These are phyloP conservation scores for Drosophila recens DNA, from an alignment of 2,888 invertebrate genomes.

Conservation along the genomic window DNA sequence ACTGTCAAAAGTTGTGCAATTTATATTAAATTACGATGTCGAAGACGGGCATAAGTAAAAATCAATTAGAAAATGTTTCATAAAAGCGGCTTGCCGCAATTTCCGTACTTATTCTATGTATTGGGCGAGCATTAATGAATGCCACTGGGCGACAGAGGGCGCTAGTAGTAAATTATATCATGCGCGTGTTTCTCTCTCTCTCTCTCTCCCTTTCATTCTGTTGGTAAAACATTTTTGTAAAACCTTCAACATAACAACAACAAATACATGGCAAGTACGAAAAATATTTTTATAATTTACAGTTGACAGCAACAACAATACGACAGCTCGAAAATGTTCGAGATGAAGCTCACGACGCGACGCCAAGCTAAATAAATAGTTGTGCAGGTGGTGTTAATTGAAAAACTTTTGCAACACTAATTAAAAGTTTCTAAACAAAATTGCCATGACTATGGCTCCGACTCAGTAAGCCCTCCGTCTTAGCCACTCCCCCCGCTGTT, in stretches of 20 bases:
- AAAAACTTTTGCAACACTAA: conserved; percentile 84
- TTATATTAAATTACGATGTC: conserved; percentile 72
- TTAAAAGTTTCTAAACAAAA: conserved; percentile 83
- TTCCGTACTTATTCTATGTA: conserved; percentile 18
- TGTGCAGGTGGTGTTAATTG: conserved; percentile 84
- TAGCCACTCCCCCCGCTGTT: neutral
- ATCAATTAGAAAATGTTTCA: conserved; percentile 73
- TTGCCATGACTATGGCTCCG: conserved; percentile 70
- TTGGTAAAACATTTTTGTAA: conserved; percentile 48
- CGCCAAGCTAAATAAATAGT: conserved; percentile 81
- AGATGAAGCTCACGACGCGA: conserved; percentile 53
- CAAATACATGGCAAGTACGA: conserved; percentile 37
- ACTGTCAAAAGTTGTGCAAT: conserved; percentile 77
- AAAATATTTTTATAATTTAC: conserved; percentile 80
- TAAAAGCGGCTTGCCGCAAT: conserved; percentile 67
- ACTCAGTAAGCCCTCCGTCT: neutral
- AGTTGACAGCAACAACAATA: conserved; percentile 67
- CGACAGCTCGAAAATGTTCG: conserved; percentile 50
- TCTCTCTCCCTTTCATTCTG: neutral
- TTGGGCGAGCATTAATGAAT: conserved; percentile 38
- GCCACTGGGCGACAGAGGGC: conserved; percentile 31
- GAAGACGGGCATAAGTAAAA: conserved; percentile 48
- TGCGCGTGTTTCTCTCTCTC: neutral
- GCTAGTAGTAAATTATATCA: conserved; percentile 59
- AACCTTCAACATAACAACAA: conserved; percentile 31